Base-by-base conservation (phyloP, 2,797 vertebrate genomes). In the Eulemur coronatus region DNA sequence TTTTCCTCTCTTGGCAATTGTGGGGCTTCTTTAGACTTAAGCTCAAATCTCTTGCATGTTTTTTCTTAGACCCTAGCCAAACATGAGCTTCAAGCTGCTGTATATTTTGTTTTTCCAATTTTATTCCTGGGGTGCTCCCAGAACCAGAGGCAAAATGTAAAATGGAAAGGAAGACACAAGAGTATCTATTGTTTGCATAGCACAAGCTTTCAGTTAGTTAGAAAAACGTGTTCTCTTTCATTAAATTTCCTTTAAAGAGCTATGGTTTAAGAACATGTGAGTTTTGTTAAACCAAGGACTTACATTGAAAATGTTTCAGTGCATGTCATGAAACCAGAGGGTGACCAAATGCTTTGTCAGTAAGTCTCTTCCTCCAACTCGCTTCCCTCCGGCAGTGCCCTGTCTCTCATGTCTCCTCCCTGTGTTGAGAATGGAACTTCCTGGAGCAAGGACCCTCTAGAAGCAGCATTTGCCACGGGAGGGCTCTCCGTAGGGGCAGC, bases 141-240 rank as follows among this genome's bases (percentile, higher is more conserved):
- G 81, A 97, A 95, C 76, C 65, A 95, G 67, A 82, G 43, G 50
- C 73, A 92, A 95, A 93, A 76, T 86, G 15, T 89, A 93, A 96
- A 94, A 96, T 89, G 55, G 79, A 96, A 94, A 89, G 81, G 80
- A 97, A 97, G 55, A 93, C 48, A 28, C 41, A 61, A 96, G 61
- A 86, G 10, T 82, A 84, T 88, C 93, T 96, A 33, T 48, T 89
- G 6, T 93, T 85, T 84, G n/a, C 14, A 52, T 38, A 89, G 17
- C 41, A 46, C 50, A 73, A 7, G 5, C 5, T 96, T 97, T 93
- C 52, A 89, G 30, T 88, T 69, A 63, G 5, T 88, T 69, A 90
- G 81, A 82, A 80, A 91, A 82, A 57, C 38, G 0, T 76, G 26
- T 82, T 96, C 95, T 92, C 69, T 88, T 91, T 73, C n/a, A 87